These are phyloP conservation scores for Dynastes grantii DNA, from an alignment of 2,888 invertebrate species.

Conservation along the genomic window DNA sequence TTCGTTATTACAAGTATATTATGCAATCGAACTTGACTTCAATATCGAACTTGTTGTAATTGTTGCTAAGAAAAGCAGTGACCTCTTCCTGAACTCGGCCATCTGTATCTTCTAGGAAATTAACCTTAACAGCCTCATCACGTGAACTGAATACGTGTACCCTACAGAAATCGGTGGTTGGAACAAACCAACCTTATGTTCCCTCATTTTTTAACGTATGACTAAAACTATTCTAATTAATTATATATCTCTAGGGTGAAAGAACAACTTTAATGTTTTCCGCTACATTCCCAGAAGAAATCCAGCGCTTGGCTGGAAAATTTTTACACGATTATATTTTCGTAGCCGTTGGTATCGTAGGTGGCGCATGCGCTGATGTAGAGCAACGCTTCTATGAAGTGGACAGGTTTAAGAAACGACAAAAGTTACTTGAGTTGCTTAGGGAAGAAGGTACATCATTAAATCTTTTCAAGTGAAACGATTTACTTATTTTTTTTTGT, in stretches of 20 bases:
- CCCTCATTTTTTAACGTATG: too few relatives aligned
- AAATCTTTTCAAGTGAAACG: slow-evolving; percentile 20
- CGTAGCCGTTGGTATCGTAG: slow-evolving; percentile 91
- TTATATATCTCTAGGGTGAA: slow-evolving; percentile 71
- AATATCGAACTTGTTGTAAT: slow-evolving; percentile 70
- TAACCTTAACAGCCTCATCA: slow-evolving; percentile 70
- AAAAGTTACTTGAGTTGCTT: slow-evolving; percentile 81
- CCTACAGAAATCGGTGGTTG: too few relatives aligned
- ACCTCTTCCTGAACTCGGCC: slow-evolving; percentile 75
- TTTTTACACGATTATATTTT: slow-evolving; percentile 90
- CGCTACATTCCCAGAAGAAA: slow-evolving; percentile 82
- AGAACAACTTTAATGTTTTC: slow-evolving; percentile 83
- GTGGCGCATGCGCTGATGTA: slow-evolving; percentile 94
- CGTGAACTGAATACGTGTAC: too few relatives aligned
- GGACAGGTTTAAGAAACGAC: slow-evolving; percentile 81
- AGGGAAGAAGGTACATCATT: slow-evolving; percentile 71
- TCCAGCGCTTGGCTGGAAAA: slow-evolving; percentile 85
- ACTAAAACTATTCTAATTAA: not conserved
- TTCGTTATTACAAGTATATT: slow-evolving; percentile 28
- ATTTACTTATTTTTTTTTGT: not conserved
- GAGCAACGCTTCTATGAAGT: slow-evolving; percentile 85
- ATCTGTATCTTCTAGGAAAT: slow-evolving; percentile 71
- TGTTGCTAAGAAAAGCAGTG: slow-evolving; percentile 74
- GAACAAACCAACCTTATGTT: too few relatives aligned
- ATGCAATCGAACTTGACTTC: slow-evolving; percentile 66